phyloP scores from a whole-genome alignment of 2,113 vertebrate genomes.

The Nibea coibor region DNA sequence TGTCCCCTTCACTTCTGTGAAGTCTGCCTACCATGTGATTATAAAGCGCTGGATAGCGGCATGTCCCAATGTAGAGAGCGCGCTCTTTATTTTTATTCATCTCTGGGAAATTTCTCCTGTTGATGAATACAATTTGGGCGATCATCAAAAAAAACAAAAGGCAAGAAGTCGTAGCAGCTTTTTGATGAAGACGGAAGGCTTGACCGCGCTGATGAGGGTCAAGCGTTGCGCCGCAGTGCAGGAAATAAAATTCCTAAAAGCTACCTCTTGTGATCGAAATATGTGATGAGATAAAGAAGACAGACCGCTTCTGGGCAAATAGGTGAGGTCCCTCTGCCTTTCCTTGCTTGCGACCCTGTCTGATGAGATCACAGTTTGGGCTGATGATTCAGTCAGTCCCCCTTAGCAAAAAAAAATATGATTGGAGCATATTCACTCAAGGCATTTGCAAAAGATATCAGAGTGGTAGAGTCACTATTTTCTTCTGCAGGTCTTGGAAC shows the following conservation, averaged over 20 bases:
- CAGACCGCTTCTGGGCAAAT: constrained; percentile 65
- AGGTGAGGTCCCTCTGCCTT: constrained; percentile 55
- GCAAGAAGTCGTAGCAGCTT: constrained; percentile 31
- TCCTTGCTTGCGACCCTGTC: constrained; percentile 60
- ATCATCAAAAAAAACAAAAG: constrained; percentile 28
- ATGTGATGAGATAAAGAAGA: constrained; percentile 74
- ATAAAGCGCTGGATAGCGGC: constrained; percentile 43
- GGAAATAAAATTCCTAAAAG: constrained; percentile 68
- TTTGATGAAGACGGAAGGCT: constrained; percentile 65
- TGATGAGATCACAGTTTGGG: constrained; percentile 78
- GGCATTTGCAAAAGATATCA: constrained; percentile 34
- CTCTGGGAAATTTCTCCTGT: constrained; percentile 19
- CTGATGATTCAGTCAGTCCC: constrained; percentile 67
- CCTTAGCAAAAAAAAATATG: constrained; percentile 40
- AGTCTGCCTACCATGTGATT: constrained; percentile 44
- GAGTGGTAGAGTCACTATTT: constrained; percentile 29
- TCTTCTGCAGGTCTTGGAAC: constrained; percentile 16
- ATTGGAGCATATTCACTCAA: constrained; percentile 53
- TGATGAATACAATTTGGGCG: constrained; percentile 55
- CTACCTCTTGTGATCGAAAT: constrained; percentile 77
- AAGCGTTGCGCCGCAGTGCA: constrained; percentile 36
- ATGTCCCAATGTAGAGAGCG: constrained; percentile 21
- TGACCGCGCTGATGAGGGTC: constrained; percentile 78
- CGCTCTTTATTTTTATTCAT: not conserved
- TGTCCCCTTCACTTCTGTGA: constrained; percentile 48